Conservation (phyloP, 1,140 invertebrate genomes). For the Phocides pigmalion region DNA sequence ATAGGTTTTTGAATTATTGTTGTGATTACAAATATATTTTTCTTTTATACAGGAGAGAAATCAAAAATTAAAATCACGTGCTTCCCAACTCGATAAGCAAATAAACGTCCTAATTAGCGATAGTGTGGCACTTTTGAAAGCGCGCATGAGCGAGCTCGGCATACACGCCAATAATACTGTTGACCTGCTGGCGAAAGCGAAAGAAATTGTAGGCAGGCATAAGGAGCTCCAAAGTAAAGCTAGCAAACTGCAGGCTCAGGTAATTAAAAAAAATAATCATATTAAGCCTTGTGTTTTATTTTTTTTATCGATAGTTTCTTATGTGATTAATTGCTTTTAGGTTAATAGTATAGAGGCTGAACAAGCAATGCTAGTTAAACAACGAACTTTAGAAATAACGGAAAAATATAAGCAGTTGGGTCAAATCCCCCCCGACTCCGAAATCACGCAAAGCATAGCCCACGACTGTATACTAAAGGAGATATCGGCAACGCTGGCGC, state of each 20-base stretch:
- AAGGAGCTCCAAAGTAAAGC: constrained; percentile 95
- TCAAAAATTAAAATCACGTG: constrained; percentile 90
- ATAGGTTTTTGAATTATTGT: too few species aligned
- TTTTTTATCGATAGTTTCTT: background rate
- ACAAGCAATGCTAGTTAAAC: constrained; percentile 87
- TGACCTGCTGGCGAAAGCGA: constrained; percentile 94
- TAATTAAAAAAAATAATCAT: constrained; percentile 62
- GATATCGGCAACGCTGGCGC: constrained; percentile 91
- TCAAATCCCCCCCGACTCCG: constrained; percentile 79
- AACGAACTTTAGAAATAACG: constrained; percentile 88
- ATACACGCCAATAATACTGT: constrained; percentile 93
- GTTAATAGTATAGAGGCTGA: constrained; percentile 87
- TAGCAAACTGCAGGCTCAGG: constrained; percentile 92
- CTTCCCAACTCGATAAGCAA: constrained; percentile 94
- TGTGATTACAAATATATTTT: background rate
- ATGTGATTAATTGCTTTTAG: constrained; percentile 46
- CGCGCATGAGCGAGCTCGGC: constrained; percentile 95
- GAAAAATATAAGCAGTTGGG: constrained; percentile 86
- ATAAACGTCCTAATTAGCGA: constrained; percentile 95
- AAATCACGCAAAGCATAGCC: constrained; percentile 87
- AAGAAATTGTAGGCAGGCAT: constrained; percentile 95
- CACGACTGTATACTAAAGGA: constrained; percentile 93
- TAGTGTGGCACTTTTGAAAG: constrained; percentile 94
- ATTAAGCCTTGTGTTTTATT: background rate
- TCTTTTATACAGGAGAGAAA: constrained; percentile 87